Evolutionary conservation across 2,888 invertebrate genomes (phyloP), one percentile per base, ranked within the genome.

Genomic region (Pherbina coryleti): DNA sequence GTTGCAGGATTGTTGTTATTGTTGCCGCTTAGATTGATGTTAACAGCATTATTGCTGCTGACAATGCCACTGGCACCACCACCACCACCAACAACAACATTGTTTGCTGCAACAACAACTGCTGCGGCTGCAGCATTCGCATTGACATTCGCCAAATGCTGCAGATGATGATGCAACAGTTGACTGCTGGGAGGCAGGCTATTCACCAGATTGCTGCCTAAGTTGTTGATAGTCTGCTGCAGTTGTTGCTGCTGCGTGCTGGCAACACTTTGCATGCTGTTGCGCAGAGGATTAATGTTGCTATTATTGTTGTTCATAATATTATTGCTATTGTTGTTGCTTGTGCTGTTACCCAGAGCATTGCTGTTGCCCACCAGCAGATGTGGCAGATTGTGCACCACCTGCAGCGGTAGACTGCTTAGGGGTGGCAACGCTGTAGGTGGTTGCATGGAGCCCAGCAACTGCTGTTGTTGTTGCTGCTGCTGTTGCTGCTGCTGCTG

Each of bases 311-410:
- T 77, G 55, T 53, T 72, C 19, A 37, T 5, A 34, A 55, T 78
- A 53, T 76, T 76, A 77, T 62, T 69, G 73, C 67, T 80, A 44
- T 76, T 79, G 75, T 57, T 80, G 67, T 2, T 34, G 25, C 8
- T 28, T 14, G 25, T 34, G 64, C 67, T 67, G 69, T 37, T 64
- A 17, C 62, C 34, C 14, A 31, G n/a, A 5, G 57, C 69, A 25
- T 55, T 62, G 51, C 62, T 79, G 8, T 73, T 53, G 66, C 70
- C 85, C 53, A 83, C 81, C 79, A 89, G 82, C 77, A 89, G 82
- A 81, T 90, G 90, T 28, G 89, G 90, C 82, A 90, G 83, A 81
- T 88, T 89, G 80, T 90, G 88, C 31, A 89, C 89, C 75, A 90
- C 89, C 84, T 89, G 89, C 77, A 90, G 79, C 7, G 90, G 90